These are phyloP conservation scores for Abrostola tripartita DNA, from an alignment of 2,888 invertebrate genomes.

Conservation along the genomic window DNA sequence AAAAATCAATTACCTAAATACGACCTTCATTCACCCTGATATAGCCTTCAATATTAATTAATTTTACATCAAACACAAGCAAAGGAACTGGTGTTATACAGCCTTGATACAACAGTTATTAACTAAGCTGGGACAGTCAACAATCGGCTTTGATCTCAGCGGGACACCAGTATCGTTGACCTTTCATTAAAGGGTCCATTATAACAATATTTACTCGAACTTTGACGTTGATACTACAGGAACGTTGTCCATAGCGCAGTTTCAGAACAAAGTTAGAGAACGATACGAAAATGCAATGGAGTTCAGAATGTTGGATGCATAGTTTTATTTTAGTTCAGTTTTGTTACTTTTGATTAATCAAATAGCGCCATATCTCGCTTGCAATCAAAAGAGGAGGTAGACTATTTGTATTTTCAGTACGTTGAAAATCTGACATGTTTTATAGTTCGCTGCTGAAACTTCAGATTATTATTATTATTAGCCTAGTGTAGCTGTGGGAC, in stretches of 20 bases:
- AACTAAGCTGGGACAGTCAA: conserved; percentile 19
- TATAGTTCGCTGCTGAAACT: conserved; percentile 4
- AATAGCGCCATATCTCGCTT: too few relatives aligned
- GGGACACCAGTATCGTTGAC: conserved; percentile 32
- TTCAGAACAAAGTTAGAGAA: not conserved
- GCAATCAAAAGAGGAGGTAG: too few relatives aligned
- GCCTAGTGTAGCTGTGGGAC: too few relatives aligned
- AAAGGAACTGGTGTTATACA: conserved; percentile 12
- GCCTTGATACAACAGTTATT: conserved; percentile 36
- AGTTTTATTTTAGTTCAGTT: too few relatives aligned
- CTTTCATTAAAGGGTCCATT: conserved; percentile 23
- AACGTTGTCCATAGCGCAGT: not conserved
- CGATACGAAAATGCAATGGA: conserved; percentile 1
- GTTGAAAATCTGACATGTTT: not conserved
- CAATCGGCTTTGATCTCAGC: conserved; percentile 39
- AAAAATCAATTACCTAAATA: not conserved
- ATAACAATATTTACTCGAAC: conserved; percentile 1
- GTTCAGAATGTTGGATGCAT: conserved; percentile 2
- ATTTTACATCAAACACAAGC: conserved; percentile 20
- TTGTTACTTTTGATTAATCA: too few relatives aligned
- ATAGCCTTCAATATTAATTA: conserved; percentile 30
- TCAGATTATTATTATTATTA: too few relatives aligned
- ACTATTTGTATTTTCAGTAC: too few relatives aligned
- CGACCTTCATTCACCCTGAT: conserved; percentile 1
- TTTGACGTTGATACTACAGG: too few relatives aligned